These are phyloP conservation scores for Brachyopa scutellaris DNA, from an alignment of 2,888 invertebrate species.

Conservation along the genomic window DNA sequence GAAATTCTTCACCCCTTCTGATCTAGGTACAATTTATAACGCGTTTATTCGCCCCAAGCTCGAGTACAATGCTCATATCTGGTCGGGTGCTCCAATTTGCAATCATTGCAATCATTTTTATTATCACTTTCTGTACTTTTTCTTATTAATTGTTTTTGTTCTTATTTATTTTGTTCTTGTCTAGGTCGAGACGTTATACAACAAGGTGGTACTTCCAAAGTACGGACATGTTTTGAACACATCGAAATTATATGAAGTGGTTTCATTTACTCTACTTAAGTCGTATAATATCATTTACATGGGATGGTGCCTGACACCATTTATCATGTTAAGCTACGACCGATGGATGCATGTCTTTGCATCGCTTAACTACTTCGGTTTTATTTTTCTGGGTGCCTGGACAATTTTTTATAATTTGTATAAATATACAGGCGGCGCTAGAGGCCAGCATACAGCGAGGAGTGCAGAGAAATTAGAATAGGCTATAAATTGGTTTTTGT, in stretches of 20 bases:
- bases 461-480: neutral
- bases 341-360: slow-evolving; percentile 87
- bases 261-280: slow-evolving; percentile 85
- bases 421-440: slow-evolving; percentile 15
- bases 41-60: no score
- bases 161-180: slow-evolving; percentile 7
- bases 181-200: slow-evolving; percentile 76
- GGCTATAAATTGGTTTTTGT: neutral
- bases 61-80: no score
- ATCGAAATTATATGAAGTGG: slow-evolving; percentile 76
- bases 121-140: no score
- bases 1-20: no score
- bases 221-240: slow-evolving; percentile 76
- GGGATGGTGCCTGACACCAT: slow-evolving; percentile 91
- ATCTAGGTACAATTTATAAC: no score
- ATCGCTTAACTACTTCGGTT: slow-evolving; percentile 87
- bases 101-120: no score
- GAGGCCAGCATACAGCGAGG: neutral
- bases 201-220: slow-evolving; percentile 74
- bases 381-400: slow-evolving; percentile 87
- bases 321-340: slow-evolving; percentile 87
- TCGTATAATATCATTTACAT: slow-evolving; percentile 90
- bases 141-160: neutral
- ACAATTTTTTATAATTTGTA: slow-evolving; percentile 74
- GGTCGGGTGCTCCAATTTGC: no score